Conservation (phyloP, 2,113 vertebrate genomes). For the Pantherophis guttatus region DNA sequence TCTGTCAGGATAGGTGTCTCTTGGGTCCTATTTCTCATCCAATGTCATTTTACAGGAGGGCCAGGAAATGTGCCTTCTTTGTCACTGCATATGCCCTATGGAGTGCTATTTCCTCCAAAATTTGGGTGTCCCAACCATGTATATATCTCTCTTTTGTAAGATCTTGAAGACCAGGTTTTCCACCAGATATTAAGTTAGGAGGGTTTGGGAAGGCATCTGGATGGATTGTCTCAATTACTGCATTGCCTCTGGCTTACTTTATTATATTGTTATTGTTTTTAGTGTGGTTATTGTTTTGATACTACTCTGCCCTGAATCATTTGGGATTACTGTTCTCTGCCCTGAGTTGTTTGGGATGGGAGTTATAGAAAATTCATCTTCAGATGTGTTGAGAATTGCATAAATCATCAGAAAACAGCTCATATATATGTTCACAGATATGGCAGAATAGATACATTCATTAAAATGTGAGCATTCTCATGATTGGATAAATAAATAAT, state of each 20-base stretch:
- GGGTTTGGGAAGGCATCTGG: neutral
- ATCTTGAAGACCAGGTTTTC: neutral
- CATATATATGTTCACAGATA: neutral
- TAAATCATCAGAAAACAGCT: neutral
- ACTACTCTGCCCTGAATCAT: neutral
- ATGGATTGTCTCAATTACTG: neutral
- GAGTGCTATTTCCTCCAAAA: neutral
- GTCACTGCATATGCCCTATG: neutral
- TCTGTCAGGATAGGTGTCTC: neutral
- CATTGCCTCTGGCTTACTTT: neutral
- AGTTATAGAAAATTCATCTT: neutral
- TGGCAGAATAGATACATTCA: neutral
- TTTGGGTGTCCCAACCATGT: neutral
- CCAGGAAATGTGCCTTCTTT: neutral
- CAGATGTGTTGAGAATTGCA: neutral
- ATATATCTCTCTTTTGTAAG: neutral
- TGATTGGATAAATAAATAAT: neutral
- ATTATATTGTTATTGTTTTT: neutral
- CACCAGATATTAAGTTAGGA: neutral
- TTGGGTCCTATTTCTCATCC: neutral
- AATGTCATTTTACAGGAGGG: neutral
- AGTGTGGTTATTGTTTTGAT: neutral
- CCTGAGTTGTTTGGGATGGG: neutral
- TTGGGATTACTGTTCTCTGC: neutral
- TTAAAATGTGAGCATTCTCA: neutral